These are phyloP conservation scores for Leucopsar rothschildi DNA, from an alignment of 2,113 vertebrate species.

Conservation along the genomic window DNA sequence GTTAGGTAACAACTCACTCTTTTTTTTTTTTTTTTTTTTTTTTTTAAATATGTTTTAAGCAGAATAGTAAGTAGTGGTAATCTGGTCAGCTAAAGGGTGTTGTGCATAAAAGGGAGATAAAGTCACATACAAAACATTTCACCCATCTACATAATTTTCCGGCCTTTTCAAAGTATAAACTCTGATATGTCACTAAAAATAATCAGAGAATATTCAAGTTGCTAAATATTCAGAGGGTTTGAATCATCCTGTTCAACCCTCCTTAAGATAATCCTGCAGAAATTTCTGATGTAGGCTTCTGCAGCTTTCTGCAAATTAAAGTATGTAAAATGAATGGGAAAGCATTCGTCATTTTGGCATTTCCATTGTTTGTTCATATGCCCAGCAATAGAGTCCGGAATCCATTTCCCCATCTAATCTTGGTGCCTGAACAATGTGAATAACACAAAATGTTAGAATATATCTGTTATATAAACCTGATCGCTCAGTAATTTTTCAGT, in stretches of 20 bases:
- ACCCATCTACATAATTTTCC: background rate
- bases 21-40: background rate
- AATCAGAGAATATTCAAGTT: background rate
- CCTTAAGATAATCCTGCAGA: conserved; percentile 12
- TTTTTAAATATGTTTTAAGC: background rate
- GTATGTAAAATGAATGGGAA: conserved; percentile 34
- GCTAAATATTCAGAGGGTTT: conserved; percentile 26
- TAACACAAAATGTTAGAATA: conserved; percentile 51
- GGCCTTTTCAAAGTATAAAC: background rate
- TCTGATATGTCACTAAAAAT: background rate
- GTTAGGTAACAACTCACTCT: background rate
- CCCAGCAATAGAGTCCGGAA: conserved; percentile 38
- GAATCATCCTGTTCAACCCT: background rate
- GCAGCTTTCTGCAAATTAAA: conserved; percentile 31
- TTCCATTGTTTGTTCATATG: conserved; percentile 68
- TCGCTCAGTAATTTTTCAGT: conserved; percentile 17
- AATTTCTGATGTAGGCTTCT: conserved; percentile 4
- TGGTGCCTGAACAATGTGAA: conserved; percentile 59
- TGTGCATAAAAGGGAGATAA: background rate
- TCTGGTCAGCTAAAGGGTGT: background rate
- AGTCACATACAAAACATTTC: background rate
- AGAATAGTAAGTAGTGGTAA: background rate
- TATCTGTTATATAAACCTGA: conserved; percentile 47
- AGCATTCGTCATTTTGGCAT: conserved; percentile 67
- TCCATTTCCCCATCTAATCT: conserved; percentile 58